Evolutionary conservation across 2,888 invertebrate species (phyloP), one percentile per base, ranked within the genome.

Genomic region (Plebejus argus): DNA sequence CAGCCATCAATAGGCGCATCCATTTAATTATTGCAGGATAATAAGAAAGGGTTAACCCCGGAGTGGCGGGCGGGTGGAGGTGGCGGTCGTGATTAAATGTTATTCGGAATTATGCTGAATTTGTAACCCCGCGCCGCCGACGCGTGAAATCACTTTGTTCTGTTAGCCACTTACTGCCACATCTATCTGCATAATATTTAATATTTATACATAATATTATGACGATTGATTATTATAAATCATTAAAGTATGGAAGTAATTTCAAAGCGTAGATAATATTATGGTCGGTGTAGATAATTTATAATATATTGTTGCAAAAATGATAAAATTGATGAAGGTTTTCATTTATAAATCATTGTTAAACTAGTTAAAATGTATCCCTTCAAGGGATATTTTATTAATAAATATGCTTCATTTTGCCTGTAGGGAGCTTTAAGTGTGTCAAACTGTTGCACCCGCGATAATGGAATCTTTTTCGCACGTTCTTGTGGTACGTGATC

Each of bases 111-210:
- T 87, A 88, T 86, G 89, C 89, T 88, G 89, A 89, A 88, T 86
- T 86, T 86, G 86, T 85, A 84, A 87, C 86, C 88, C 89, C 89
- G 80, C 84, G 81, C 83, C 87, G 85, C 83, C 88, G 88, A 89
- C 86, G 91, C 94, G 93, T 94, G 93, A 94, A 94, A 94, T 94
- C 94, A 92, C 90, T 91, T 92, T 90, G 91, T 92, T 90, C 90
- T 83, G 90, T 88, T 91, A 87, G 89, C 87, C 89, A 88, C 84
- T 86, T 90, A 85, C 87, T 71, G 71, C 71, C 71, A 71, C 39
- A 10, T 39, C 23, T 35, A 33, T 76, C n/a, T n/a, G 23, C 39
- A 39, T 58, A 35, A n/a, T n/a, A n/a, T n/a, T n/a, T n/a, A n/a
- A n/a, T n/a, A n/a, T 66, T n/a, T 39, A 76, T 15, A 71, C 4